These are phyloP conservation scores for Sebastes wilsoni DNA, from an alignment of 2,797 vertebrate genomes.

Conservation along the genomic window DNA sequence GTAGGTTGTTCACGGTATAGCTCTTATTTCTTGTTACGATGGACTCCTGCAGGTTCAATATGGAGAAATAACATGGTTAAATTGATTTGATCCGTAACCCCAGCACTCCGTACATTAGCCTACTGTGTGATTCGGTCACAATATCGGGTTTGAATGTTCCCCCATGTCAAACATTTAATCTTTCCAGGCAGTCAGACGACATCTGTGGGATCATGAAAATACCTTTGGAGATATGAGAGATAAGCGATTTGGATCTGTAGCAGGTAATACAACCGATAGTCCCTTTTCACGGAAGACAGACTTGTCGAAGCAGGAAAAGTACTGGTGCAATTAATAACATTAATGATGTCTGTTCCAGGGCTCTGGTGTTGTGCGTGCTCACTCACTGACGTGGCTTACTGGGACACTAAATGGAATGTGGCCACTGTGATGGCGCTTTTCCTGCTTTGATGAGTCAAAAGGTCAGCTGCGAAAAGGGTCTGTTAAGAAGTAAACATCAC, in stretches of 20 bases:
- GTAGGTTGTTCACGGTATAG: slow-evolving; percentile 21
- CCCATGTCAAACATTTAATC: too few relatives aligned
- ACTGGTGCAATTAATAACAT: not conserved
- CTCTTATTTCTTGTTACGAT: accelerated
- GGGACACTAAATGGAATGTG: not conserved
- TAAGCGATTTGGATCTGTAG: not conserved
- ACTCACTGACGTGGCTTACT: not conserved
- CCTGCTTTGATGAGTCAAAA: not conserved
- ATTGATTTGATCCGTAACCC: not conserved
- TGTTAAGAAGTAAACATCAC: not conserved
- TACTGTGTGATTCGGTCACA: not conserved
- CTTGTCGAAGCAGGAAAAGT: not conserved
- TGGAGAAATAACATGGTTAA: not conserved
- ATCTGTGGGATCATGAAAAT: not conserved
- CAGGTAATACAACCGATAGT: not conserved
- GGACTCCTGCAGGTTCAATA: slow-evolving; percentile 1
- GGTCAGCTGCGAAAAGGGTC: not conserved
- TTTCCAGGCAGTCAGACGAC: not conserved
- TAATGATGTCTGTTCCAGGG: not conserved
- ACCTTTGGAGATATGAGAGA: not conserved
- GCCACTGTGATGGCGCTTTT: not conserved
- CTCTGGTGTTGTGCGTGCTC: not conserved
- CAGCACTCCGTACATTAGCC: not conserved
- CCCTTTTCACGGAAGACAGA: not conserved
- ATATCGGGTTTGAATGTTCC: not conserved